Evolutionary conservation across 2,888 invertebrate genomes (phyloP).

Genomic region (Caenorhabditis japonica): DNA sequence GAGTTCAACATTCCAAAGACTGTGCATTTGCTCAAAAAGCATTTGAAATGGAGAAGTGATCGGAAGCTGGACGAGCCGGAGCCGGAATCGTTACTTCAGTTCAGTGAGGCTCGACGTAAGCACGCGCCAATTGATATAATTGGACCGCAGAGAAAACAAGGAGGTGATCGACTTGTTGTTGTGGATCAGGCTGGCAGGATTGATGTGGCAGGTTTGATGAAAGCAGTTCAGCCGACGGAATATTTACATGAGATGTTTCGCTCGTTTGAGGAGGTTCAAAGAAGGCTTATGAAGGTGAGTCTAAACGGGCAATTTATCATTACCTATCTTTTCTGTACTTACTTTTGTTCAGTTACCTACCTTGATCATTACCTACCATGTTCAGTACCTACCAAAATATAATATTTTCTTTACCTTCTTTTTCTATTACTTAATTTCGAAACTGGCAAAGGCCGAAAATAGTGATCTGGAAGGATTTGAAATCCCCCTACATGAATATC

Average conservation of each 20-base stretch:
- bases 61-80: constrained; percentile 51
- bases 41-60: constrained; percentile 64
- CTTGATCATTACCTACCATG: too few species aligned
- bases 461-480: too few species aligned
- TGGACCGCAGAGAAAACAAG: constrained; percentile 48
- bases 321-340: too few species aligned
- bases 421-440: too few species aligned
- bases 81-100: constrained; percentile 39
- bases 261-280: constrained; percentile 55
- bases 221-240: constrained; percentile 67
- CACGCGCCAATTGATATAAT: constrained; percentile 61
- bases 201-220: constrained; percentile 63
- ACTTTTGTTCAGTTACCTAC: too few species aligned
- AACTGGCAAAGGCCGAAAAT: too few species aligned
- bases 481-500: too few species aligned
- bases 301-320: too few species aligned
- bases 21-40: constrained; percentile 57
- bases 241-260: constrained; percentile 65
- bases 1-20: constrained; percentile 60
- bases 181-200: constrained; percentile 64
- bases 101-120: constrained; percentile 42
- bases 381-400: too few species aligned
- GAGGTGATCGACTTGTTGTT: constrained; percentile 60
- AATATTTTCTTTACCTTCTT: too few species aligned
- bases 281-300: constrained; percentile 57